Base-by-base conservation (phyloP, 2,113 vertebrate genomes). In the Neoarius graeffei region DNA sequence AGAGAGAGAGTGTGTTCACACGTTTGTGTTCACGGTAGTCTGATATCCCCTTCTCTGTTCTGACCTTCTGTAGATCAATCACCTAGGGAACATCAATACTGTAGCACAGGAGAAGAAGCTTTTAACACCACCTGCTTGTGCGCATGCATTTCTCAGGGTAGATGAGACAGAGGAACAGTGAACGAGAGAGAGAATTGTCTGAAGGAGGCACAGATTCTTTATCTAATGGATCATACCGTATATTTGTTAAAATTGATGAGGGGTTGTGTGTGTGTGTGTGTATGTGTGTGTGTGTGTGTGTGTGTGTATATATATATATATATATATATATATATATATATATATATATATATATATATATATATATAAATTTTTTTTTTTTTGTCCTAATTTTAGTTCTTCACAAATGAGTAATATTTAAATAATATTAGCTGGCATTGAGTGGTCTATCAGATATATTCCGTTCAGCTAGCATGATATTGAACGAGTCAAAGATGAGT, bases 11-110 rank as follows among this genome's bases (percentile, higher is more conserved):
- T 30, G 52, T 1, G 27, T 42, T 42, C 42, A 42, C 85, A 57
- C 79, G 69, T 64, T 62, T 85, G 62, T 85, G 57, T 77, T 91
- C 92, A 91, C 81, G 86, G 42, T 83, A 76, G 86, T 71, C 91
- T 84, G 90, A 92, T 92, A 91, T 88, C 82, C 84, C 30, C 86
- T 30, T n/a, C 60, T 23, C 50, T 64, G 64, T 62, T 23, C 71
- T 90, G 74, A 85, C 64, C 73, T 85, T 59, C 82, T 66, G 86
- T 56, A 83, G 56, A 81, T 35, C 85, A 83, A 74, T 88, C 82
- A 88, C 27, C 52, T 57, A 23, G 62, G 57, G 30, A 52, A 88
- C 60, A 85, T 59, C 87, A 85, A 73, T 87, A 71, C 66, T 67
- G 73, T 30, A 50, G 54, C 60, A 20, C 50, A 81, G 50, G 48